Evolutionary conservation across 2,888 invertebrate species (phyloP), one percentile per base, ranked within the genome.

Genomic region (Tortricodes alternella): DNA sequence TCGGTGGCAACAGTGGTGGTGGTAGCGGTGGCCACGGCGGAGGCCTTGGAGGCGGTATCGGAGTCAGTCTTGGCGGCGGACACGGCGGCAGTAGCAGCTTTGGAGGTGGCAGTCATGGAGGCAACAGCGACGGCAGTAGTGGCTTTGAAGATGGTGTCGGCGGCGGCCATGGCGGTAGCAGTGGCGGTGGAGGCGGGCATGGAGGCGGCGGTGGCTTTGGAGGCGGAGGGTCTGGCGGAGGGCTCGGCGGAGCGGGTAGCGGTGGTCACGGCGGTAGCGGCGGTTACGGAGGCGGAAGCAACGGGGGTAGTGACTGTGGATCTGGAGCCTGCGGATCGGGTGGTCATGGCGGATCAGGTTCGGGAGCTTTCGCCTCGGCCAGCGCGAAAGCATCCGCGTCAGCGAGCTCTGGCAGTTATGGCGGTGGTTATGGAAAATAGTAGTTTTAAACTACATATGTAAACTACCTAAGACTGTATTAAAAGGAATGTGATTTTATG

Each of bases 381-480:
- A 82, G 71, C 29, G 86, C 85, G 1, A 70, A 74, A 3, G 83
- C 81, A 1, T 74, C 80, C 7, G 81, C 80, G 0, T 72, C 74
- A 2, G 76, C 83, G 1, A 76, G 77, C 27, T 73, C 81, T 0
- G 69, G 80, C 21, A 73, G 82, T 61, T 82, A 87, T 65, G 80
- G 83, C 5, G 49, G 51, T 21, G 59, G 59, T 11, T 62, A 62
- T 38, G 62, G 62, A 43, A 60, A 60, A 48, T 57, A 52, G 9
- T 15, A 19, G n/a, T 13, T 13, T 15, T 19, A n/a, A 32, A 46
- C 29, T 5, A 2, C 19, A 24, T 7, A 13, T 50, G 5, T 44
- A 43, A 55, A 41, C 9, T 27, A 1, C 1, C 29, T 41, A 35
- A 43, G 48, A 48, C 55, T 69, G 64, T 64, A 61, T 61, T n/a